phyloP scores from a whole-genome alignment of 2,797 vertebrate genomes.

The Pteropus rufus region DNA sequence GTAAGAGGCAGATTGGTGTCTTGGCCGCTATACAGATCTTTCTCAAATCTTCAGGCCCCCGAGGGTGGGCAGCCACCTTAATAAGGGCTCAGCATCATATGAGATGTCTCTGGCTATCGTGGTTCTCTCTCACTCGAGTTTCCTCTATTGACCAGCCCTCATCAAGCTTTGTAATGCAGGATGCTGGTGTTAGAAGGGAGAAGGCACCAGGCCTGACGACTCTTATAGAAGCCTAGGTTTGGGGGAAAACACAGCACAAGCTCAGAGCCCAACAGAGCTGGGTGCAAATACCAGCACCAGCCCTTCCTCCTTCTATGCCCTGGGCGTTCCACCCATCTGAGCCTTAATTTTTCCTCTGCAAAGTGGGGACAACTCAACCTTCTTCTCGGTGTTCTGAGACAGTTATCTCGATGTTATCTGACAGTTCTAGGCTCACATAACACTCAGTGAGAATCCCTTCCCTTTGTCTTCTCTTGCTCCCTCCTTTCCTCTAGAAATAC shows the following conservation, averaged over 20 bases:
- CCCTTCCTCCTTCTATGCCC: background rate
- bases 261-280: background rate
- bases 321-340: background rate
- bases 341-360: background rate
- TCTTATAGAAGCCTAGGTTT: background rate
- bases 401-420: too few relatives aligned
- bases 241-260: background rate
- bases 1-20: background rate
- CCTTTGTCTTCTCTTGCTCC: background rate
- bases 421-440: background rate
- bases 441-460: accelerated
- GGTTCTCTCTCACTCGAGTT: background rate
- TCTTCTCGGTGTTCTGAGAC: background rate
- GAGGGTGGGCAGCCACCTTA: background rate
- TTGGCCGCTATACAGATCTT: background rate
- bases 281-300: background rate
- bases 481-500: background rate
- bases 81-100: background rate
- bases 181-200: background rate
- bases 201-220: background rate
- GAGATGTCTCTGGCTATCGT: background rate
- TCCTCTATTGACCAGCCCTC: background rate
- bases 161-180: background rate
- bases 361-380: background rate
- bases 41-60: background rate